Conservation (phyloP, 2,888 invertebrate genomes). For the Eulithis prunata region DNA sequence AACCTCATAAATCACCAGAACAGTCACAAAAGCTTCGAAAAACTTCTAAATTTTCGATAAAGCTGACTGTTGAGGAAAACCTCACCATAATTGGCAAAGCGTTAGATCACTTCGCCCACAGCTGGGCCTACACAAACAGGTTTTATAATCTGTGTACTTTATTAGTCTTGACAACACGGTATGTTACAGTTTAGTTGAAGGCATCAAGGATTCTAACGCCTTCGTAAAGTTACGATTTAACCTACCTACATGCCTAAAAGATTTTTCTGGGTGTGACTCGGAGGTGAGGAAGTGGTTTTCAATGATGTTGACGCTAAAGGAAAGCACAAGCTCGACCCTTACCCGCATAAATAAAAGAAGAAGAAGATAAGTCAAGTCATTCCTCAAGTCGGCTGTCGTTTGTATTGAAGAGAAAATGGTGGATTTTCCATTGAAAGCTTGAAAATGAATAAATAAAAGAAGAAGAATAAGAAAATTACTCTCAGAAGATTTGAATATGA, state of each 20-base stretch:
- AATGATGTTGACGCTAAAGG: no score
- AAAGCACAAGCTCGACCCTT: no score
- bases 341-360: no score
- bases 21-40: constrained; percentile 7
- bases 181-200: neutral
- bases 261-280: no score
- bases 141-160: constrained; percentile 11
- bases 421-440: no score
- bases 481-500: neutral
- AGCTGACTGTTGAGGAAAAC: constrained; percentile 34
- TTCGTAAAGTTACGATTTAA: neutral
- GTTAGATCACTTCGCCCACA: constrained; percentile 43
- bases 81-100: constrained; percentile 35
- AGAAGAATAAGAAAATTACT: no score
- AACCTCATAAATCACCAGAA: constrained; percentile 14
- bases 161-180: constrained; percentile 1
- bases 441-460: no score
- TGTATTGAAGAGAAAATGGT: no score
- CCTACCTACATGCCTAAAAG: no score
- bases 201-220: neutral
- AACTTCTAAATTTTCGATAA: constrained; percentile 17
- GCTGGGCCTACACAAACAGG: constrained; percentile 33
- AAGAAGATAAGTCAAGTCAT: no score
- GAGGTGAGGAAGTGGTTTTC: no score
- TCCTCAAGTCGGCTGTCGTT: no score